A percentile compares a stretch with the other conserved stretches of the same genome.
These are phyloP conservation scores for Hydrolagus colliei DNA, from an alignment of 2,797 vertebrate genomes.

Conservation along the genomic window DNA sequence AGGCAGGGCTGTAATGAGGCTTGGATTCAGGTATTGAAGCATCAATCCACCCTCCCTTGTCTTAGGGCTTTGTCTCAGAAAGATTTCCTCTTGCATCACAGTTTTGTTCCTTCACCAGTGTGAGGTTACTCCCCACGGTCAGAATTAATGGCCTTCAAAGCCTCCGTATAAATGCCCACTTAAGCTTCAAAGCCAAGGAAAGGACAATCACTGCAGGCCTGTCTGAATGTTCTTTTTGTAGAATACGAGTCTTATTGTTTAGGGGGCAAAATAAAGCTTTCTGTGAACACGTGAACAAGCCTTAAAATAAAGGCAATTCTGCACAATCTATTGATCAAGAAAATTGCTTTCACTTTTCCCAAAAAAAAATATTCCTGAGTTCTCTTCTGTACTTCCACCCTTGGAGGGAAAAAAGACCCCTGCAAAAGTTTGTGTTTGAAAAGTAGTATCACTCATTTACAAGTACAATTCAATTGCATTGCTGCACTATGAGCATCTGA, in stretches of 20 bases:
- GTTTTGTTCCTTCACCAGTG: neutral
- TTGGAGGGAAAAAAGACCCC: no score
- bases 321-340: no score
- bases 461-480: no score
- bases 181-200: neutral
- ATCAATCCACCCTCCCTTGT: no score
- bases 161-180: no score
- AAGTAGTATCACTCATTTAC: no score
- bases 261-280: neutral
- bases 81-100: neutral
- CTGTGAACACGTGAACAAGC: neutral
- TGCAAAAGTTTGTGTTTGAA: no score
- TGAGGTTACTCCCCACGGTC: neutral
- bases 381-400: no score
- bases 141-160: neutral
- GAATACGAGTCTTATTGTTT: neutral
- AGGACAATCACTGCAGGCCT: neutral
- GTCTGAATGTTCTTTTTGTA: neutral
- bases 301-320: no score
- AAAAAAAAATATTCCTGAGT: no score
- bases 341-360: no score
- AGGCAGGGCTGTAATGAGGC: neutral
- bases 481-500: no score
- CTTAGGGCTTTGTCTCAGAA: neutral
- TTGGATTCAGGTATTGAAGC: neutral